Conservation (phyloP, 2,113 vertebrate species). For the Bubo blakistoni region DNA sequence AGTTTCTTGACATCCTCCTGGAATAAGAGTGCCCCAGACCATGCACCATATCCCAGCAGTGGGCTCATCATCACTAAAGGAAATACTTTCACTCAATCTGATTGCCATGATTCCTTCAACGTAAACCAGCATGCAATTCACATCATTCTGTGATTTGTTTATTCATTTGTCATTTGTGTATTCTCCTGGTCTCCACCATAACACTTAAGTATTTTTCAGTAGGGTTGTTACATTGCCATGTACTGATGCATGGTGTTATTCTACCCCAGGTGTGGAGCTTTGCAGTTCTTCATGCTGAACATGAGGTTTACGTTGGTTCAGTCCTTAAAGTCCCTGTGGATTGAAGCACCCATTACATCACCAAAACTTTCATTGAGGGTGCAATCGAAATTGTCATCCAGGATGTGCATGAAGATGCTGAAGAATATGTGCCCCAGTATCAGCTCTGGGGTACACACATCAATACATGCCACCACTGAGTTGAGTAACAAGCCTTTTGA, state of each 20-base stretch:
- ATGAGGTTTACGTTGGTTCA: background rate
- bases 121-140: background rate
- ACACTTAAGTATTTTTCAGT: background rate
- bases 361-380: background rate
- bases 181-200: background rate
- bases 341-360: background rate
- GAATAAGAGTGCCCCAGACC: fast-evolving
- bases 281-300: background rate
- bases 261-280: background rate
- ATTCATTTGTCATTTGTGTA: background rate
- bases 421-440: background rate
- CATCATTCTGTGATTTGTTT: background rate
- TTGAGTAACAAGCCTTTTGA: background rate
- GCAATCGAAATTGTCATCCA: background rate
- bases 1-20: background rate
- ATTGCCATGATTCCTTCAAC: background rate
- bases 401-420: background rate
- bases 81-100: background rate
- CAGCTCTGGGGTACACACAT: background rate
- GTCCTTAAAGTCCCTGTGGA: background rate
- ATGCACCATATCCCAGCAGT: background rate
- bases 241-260: background rate
- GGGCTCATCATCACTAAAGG: background rate
- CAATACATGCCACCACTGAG: background rate
- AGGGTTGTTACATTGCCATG: background rate